A percentile compares a stretch with the other conserved stretches of the same genome.
Evolutionary conservation across 2,888 invertebrate species (phyloP).

Genomic region (Iphiclides podalirius): DNA sequence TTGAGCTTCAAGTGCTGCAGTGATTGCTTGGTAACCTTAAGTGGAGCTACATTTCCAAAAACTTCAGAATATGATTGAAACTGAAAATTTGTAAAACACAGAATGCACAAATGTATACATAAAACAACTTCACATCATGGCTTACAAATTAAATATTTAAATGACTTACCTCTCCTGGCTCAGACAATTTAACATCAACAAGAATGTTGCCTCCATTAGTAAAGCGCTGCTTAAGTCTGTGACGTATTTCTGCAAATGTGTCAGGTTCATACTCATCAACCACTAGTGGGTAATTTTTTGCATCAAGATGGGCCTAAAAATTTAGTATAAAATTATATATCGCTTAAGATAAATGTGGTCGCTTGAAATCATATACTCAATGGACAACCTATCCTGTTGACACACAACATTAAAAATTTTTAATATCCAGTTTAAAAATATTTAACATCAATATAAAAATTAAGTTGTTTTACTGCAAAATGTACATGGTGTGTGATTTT

Average conservation of each 20-base stretch:
- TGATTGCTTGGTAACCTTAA: constrained; percentile 48
- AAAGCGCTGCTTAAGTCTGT: constrained; percentile 81
- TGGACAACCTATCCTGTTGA: no score
- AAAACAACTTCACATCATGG: no score
- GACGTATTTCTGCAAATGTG: constrained; percentile 79
- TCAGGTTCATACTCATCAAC: constrained; percentile 83
- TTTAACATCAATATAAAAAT: no score
- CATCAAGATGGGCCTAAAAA: constrained; percentile 60
- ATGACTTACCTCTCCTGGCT: constrained; percentile 81
- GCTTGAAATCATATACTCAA: no score
- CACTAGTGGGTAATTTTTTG: constrained; percentile 77
- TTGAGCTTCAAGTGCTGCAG: constrained; percentile 53
- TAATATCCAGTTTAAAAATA: no score
- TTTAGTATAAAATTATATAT: no score
- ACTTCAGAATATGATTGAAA: constrained; percentile 52
- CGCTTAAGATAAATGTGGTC: no score
- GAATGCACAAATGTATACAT: background rate
- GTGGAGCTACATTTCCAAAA: constrained; percentile 55
- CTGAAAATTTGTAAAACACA: constrained; percentile 39
- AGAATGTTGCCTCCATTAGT: constrained; percentile 81
- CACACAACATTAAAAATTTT: no score
- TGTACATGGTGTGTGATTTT: no score
- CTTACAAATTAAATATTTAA: no score
- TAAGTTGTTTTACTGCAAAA: no score
- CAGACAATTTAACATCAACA: constrained; percentile 82